These are phyloP conservation scores for Zootoca vivipara DNA, from an alignment of 2,113 vertebrate species.

Conservation along the genomic window DNA sequence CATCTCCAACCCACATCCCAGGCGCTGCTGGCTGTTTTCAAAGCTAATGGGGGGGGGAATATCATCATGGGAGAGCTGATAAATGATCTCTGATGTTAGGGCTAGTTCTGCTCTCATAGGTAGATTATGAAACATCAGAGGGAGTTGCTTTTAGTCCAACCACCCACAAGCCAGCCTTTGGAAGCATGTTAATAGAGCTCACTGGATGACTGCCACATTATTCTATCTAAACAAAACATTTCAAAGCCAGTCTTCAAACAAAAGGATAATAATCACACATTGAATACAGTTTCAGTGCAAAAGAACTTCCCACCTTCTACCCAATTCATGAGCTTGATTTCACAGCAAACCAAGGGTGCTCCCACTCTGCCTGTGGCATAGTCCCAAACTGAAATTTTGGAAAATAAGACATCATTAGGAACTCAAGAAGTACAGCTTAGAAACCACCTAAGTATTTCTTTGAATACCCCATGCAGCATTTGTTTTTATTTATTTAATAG, in stretches of 20 bases:
- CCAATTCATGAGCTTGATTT: conserved; percentile 94
- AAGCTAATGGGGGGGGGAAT: background rate
- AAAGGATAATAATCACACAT: background rate
- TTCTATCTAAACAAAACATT: background rate
- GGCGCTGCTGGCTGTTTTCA: background rate
- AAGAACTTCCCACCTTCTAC: conserved; percentile 85
- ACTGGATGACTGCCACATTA: background rate
- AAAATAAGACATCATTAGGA: background rate
- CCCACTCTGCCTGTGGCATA: conserved; percentile 95
- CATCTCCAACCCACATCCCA: background rate
- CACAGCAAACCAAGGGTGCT: conserved; percentile 91
- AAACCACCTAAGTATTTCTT: background rate
- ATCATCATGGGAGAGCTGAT: background rate
- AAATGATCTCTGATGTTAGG: background rate
- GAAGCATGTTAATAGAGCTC: background rate
- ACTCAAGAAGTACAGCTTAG: background rate
- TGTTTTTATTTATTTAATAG: background rate
- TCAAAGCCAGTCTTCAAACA: background rate
- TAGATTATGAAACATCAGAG: background rate
- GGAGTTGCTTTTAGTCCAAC: background rate
- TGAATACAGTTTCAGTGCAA: background rate
- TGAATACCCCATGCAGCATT: background rate
- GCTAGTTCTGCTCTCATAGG: background rate
- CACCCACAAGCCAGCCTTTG: background rate
- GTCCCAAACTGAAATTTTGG: conserved; percentile 85